Percentiles rank a stretch among this genome's conserved stretches.
phyloP scores from a whole-genome alignment of 2,113 vertebrate genomes.

The Uropsilus gracilis region DNA sequence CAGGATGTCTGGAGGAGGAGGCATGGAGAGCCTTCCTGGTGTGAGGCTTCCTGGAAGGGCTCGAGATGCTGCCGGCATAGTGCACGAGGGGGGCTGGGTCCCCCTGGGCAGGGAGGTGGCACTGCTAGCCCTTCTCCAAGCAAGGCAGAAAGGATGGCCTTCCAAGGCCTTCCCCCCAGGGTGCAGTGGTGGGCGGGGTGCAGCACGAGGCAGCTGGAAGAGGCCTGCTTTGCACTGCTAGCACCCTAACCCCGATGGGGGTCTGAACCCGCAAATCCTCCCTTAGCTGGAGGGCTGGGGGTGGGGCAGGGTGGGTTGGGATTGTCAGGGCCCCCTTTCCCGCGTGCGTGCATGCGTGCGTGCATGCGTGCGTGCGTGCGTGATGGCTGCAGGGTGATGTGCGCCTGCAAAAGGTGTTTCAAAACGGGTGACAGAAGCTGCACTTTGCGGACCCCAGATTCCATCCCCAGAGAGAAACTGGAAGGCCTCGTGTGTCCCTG shows the following conservation, averaged over 20 bases:
- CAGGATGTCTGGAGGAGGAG: background rate
- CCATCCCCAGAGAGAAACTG: background rate
- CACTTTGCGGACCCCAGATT: background rate
- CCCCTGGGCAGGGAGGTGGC: background rate
- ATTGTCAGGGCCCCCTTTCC: no score
- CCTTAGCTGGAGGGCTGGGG: slow-evolving; percentile 15
- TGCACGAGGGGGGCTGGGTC: no score
- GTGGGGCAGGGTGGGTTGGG: no score
- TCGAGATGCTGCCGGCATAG: background rate
- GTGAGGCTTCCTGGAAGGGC: background rate
- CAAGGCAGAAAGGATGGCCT: background rate
- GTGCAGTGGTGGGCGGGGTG: no score
- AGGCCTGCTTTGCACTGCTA: no score
- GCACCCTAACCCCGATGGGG: background rate
- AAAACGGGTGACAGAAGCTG: background rate
- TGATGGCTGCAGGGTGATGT: no score
- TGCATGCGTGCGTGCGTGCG: no score
- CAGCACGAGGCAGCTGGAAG: no score
- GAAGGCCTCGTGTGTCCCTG: slow-evolving; percentile 29
- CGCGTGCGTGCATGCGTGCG: no score
- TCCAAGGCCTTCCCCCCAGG: background rate
- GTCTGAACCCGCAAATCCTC: slow-evolving; percentile 13
- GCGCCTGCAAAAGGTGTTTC: slow-evolving; percentile 32
- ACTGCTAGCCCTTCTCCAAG: background rate
- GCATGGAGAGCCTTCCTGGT: background rate